Evolutionary conservation across 2,888 invertebrate genomes (phyloP).

Genomic region (Yponomeuta plumbellus): DNA sequence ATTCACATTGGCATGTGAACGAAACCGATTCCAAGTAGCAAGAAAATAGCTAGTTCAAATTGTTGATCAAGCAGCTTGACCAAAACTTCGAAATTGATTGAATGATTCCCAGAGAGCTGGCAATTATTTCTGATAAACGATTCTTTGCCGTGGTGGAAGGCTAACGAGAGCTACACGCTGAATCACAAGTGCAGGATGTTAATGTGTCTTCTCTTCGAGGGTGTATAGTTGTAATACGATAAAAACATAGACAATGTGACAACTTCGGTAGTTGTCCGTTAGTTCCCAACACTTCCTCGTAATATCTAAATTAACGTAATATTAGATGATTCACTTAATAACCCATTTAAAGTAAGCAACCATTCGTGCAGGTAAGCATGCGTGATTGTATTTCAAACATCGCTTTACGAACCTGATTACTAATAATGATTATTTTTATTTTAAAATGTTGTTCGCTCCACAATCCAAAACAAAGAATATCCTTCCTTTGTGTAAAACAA

Average conservation of each 20-base stretch:
- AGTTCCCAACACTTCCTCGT: not conserved
- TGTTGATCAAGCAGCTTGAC: too few species aligned
- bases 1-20: too few species aligned
- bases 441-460: not conserved
- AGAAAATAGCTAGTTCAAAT: too few species aligned
- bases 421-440: not conserved
- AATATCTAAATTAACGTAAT: not conserved
- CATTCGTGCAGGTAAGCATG: not conserved
- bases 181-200: too few species aligned
- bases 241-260: not conserved
- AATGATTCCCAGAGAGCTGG: too few species aligned
- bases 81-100: too few species aligned
- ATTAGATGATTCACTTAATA: not conserved
- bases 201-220: too few species aligned
- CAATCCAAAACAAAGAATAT: not conserved
- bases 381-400: constrained; percentile 3
- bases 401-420: not conserved
- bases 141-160: too few species aligned
- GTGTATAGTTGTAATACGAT: too few species aligned
- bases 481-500: constrained; percentile 1
- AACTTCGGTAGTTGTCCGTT: not conserved
- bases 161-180: too few species aligned
- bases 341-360: not conserved
- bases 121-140: too few species aligned
- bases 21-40: too few species aligned